Conservation (phyloP, 2,888 invertebrate species). For the Drosophila leonis region DNA sequence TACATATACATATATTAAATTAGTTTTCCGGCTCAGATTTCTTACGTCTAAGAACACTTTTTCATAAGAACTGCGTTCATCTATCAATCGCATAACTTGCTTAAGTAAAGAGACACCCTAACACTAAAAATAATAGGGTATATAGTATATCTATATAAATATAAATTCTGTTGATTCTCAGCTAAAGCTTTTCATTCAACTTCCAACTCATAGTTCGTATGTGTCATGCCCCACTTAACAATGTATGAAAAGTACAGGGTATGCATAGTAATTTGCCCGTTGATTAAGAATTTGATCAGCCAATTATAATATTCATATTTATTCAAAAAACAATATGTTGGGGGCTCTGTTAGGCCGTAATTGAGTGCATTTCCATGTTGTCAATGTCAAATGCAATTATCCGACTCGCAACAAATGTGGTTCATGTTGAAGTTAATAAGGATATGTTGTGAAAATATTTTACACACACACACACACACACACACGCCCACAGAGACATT, state of each 20-base stretch:
- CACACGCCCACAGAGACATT: slow-evolving; percentile 30
- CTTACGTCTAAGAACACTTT: too few species aligned
- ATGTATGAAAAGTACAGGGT: not conserved
- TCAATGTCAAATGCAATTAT: slow-evolving; percentile 56
- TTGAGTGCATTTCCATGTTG: slow-evolving; percentile 69
- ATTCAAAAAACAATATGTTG: not conserved
- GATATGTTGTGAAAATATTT: slow-evolving; percentile 16
- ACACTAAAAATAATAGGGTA: not conserved
- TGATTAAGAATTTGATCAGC: slow-evolving; percentile 5
- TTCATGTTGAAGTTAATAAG: slow-evolving; percentile 27
- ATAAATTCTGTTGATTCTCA: not conserved
- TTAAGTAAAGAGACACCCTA: not conserved
- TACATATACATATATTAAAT: too few species aligned
- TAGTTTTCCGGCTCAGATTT: too few species aligned
- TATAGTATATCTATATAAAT: not conserved
- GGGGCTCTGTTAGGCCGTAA: slow-evolving; percentile 9
- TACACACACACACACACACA: slow-evolving; percentile 23
- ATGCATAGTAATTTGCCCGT: not conserved
- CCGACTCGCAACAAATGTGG: slow-evolving; percentile 35
- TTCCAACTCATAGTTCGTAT: too few species aligned
- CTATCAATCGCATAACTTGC: not conserved
- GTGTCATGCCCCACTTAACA: too few species aligned
- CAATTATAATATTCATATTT: slow-evolving; percentile 1
- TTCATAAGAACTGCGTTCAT: not conserved
- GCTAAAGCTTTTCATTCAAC: not conserved